Evolutionary conservation across 2,797 vertebrate species (phyloP), one percentile per base, ranked within the genome.

Genomic region (Syndactyla subalaris): DNA sequence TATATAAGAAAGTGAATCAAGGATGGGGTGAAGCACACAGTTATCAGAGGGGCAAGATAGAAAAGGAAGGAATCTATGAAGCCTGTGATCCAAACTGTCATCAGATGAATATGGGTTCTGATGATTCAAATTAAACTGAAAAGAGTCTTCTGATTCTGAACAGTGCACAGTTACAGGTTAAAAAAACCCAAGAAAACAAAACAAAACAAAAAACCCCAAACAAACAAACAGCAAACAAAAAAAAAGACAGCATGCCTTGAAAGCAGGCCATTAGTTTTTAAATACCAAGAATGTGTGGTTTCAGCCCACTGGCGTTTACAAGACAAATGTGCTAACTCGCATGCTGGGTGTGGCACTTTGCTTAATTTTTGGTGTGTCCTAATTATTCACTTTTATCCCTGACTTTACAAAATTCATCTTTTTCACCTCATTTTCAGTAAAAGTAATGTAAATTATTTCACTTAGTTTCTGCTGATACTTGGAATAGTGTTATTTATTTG

Each of bases 341-440:
- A 30, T 32, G n/a, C 20, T 54, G 19, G 43, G 27, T 83, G 46
- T 43, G 46, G 41, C 58, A 22, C 7, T 92, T 72, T 43, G 24
- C 57, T 68, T 68, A 66, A 48, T 32, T 55, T 89, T 91, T 59
- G 12, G 8, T 73, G 41, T 46, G 48, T 9, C n/a, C 8, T 66
- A 59, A 73, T 66, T 65, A 29, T 24, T 58, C 51, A 36, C 6
- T n/a, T 48, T 71, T 77, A 46, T 65, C 22, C 24, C 38, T 38
- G 22, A 36, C 29, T 51, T 68, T 45, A 39, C 9, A 85, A 87
- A 87, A 73, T 4, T 15, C 0, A 10, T 43, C 43, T 27, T 81
- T 93, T 75, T 74, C 63, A 55, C 8, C 26, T 67, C 24, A 52
- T 86, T 84, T 41, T 43, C n/a, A 59, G 59, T 68, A 75, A 94